Base-by-base conservation (phyloP, 2,888 invertebrate genomes). In the Dolomedes plantarius region DNA sequence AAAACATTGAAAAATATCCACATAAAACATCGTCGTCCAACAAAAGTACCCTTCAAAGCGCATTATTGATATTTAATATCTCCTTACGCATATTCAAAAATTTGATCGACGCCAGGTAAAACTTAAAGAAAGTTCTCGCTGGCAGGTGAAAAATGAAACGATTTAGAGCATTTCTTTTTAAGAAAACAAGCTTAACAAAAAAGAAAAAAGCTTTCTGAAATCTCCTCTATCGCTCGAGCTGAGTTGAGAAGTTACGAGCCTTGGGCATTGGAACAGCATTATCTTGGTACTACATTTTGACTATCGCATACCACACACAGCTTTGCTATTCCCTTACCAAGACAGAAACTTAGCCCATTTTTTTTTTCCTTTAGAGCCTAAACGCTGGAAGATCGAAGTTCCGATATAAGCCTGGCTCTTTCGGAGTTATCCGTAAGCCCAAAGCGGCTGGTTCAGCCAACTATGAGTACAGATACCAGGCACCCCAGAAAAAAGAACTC, bases 251-350 rank as follows among this genome's bases (percentile, higher is more conserved):
- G 77, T 73, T 73, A 50, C 67, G 83, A 85, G 77, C 83, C 83
- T 28, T 73, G 77, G 83, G 83, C 83, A 73, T 73, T 83, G 82
- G 65, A 62, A 32, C 36, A 28, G 65, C 39, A 73, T 85, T 73
- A 73, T 76, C 77, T 85, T 41, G 27, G 65, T 46, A 72, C 83
- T 77, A 72, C 83, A 85, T 77, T 85, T 85, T 85, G 83, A 77
- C 83, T 85, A 85, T 85, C 83, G 32, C 67, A 67, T 62, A 73
- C 72, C 73, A 67, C 83, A 85, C 83, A 65, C 46, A 39, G 5
- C 23, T 3, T 64, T 65, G 19, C 73, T 82, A 82, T 76, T 85
- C 83, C 83, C 77, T 56, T 36, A 83, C 75, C 71, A 31, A 67
- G 36, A 6, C 31, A 32, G 67, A 67, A 32, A 19, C 31, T 32